These are phyloP conservation scores for Nycticebus coucang DNA, from an alignment of 2,113 vertebrate species.

Conservation along the genomic window DNA sequence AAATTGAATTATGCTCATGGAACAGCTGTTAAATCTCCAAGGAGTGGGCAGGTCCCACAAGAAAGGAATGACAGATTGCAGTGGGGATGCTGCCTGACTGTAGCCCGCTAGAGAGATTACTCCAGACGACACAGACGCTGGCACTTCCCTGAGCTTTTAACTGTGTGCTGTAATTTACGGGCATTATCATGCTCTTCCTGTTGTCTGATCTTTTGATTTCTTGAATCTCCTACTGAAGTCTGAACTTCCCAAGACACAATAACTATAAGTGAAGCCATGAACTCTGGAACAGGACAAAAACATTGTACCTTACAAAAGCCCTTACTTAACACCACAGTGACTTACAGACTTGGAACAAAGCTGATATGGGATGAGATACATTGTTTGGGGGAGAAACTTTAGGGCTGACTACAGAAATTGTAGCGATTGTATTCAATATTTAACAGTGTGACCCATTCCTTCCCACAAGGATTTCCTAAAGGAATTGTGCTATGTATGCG, in stretches of 20 bases:
- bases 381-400: neutral
- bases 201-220: neutral
- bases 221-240: neutral
- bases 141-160: neutral
- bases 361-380: neutral
- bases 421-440: neutral
- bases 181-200: neutral
- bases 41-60: slow-evolving; percentile 12
- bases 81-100: no score
- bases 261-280: neutral
- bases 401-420: neutral
- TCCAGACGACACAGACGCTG: neutral
- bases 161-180: neutral
- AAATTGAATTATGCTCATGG: slow-evolving; percentile 59
- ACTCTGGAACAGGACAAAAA: neutral
- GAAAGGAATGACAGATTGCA: slow-evolving; percentile 5
- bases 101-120: neutral
- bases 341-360: neutral
- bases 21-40: slow-evolving; percentile 53
- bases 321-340: neutral
- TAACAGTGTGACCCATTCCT: neutral
- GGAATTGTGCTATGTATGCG: neutral
- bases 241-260: neutral
- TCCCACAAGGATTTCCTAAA: neutral
- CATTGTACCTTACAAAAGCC: neutral